Evolutionary conservation across 2,113 vertebrate species (phyloP).

Genomic region (Collichthys lucidus): DNA sequence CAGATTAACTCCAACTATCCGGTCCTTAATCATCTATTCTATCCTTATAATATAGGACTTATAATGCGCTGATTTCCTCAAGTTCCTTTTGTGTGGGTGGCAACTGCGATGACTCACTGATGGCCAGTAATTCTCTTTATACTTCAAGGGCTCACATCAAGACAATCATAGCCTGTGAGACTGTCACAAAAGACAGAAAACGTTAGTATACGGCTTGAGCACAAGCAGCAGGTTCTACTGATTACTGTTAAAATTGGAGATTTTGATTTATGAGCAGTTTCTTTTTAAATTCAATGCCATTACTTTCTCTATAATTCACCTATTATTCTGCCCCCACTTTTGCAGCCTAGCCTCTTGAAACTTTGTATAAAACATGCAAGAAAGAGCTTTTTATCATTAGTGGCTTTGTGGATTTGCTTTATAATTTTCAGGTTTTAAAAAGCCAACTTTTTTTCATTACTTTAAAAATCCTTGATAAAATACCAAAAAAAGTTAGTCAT

Average conservation of each 20-base stretch:
- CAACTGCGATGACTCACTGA: conserved; percentile 25
- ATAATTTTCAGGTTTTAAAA: conserved; percentile 10
- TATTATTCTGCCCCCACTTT: neutral
- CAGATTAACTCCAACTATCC: neutral
- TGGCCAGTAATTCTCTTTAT: conserved; percentile 46
- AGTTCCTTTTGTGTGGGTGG: conserved; percentile 36
- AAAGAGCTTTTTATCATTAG: neutral
- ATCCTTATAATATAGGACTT: neutral
- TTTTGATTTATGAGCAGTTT: neutral
- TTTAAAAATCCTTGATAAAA: neutral
- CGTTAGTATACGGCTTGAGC: conserved; percentile 15
- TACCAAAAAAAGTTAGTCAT: neutral
- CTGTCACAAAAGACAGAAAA: conserved; percentile 15
- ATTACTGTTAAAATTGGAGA: conserved; percentile 15
- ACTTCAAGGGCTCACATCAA: conserved; percentile 55
- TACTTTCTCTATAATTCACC: neutral
- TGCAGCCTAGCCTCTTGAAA: neutral
- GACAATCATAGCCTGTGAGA: conserved; percentile 29
- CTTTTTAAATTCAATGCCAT: neutral
- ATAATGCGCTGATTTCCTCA: conserved; percentile 12
- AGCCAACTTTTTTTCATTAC: neutral
- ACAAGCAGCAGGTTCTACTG: neutral
- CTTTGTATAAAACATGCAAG: neutral
- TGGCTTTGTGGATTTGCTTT: neutral
- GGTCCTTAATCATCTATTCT: neutral